These are phyloP conservation scores for Scarus forsteni DNA, from an alignment of 2,797 vertebrate genomes.

Conservation along the genomic window DNA sequence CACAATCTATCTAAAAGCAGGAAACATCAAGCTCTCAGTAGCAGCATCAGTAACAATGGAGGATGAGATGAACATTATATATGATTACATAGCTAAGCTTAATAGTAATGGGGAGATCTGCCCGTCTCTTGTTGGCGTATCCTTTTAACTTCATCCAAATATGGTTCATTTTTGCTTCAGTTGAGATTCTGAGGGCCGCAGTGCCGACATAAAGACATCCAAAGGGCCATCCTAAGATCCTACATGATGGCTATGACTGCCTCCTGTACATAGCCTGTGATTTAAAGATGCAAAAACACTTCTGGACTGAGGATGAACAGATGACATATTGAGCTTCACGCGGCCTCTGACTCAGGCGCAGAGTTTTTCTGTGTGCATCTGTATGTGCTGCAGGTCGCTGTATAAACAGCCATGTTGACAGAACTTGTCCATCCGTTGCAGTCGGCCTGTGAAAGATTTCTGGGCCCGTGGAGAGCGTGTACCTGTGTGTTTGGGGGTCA, in stretches of 20 bases:
- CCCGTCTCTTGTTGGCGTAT: no score
- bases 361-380: constrained; percentile 16
- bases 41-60: no score
- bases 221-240: no score
- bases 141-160: no score
- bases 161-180: no score
- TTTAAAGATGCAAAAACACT: constrained; percentile 30
- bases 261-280: not conserved
- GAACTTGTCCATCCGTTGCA: constrained; percentile 59
- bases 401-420: constrained; percentile 65
- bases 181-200: no score
- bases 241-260: not conserved
- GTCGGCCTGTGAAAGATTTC: constrained; percentile 54
- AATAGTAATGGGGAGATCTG: no score
- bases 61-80: no score
- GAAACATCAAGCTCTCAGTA: no score
- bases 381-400: constrained; percentile 26
- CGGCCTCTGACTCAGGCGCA: constrained; percentile 50
- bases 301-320: constrained; percentile 34
- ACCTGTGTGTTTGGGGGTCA: constrained; percentile 29
- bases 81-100: no score
- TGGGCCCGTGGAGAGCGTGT: constrained; percentile 49
- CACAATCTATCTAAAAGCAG: no score
- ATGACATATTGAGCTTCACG: constrained; percentile 49
- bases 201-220: no score